Base-by-base conservation (phyloP, 2,797 vertebrate species). In the Bradypus variegatus region DNA sequence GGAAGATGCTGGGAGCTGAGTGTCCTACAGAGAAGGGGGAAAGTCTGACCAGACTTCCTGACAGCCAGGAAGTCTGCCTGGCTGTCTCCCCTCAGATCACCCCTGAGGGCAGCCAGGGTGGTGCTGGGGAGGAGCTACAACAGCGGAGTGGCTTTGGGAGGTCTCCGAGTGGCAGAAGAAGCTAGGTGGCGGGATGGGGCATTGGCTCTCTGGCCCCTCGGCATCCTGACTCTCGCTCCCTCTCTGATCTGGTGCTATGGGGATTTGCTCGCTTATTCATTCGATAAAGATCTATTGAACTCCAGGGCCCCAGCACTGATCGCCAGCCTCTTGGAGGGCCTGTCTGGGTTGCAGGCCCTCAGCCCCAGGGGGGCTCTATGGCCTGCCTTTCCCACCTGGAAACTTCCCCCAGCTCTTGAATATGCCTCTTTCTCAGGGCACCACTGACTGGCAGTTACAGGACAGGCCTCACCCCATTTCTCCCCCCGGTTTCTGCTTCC, bases 201-300 rank as follows among this genome's bases (percentile, higher is more conserved):
- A 29, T 25, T 77, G 55, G 70, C 41, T 92, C 27, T 72, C 60
- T 31, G 38, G 33, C 36, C 53, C 89, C 50, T 29, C 19, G 38
- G 53, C 81, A 89, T 65, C 91, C 67, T 62, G 86, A 80, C 60
- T 94, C 36, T 0, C 2, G 7, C 72, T 70, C 60, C 60, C 65
- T 69, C 55, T 87, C 31, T 1, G 67, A 91, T n/a, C 60, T 25
- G 58, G 60, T 45, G 31, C 73, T 92, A 2, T n/a, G 29, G 62
- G 9, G 62, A 58, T 86, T 75, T 75, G 73, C 69, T 79, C 64
- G 62, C 48, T 48, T 45, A 50, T 69, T 91, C 90, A 65, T 69
- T 93, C 79, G 69, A 23, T 93, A 70, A 91, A 84, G 89, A 93
- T 45, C 53, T 72, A 48, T 13, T 69, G 78, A 88, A 41, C 53